Percentiles rank a stretch among this genome's conserved stretches.
phyloP scores from a whole-genome alignment of 2,888 invertebrate species.

The Timandra comae region DNA sequence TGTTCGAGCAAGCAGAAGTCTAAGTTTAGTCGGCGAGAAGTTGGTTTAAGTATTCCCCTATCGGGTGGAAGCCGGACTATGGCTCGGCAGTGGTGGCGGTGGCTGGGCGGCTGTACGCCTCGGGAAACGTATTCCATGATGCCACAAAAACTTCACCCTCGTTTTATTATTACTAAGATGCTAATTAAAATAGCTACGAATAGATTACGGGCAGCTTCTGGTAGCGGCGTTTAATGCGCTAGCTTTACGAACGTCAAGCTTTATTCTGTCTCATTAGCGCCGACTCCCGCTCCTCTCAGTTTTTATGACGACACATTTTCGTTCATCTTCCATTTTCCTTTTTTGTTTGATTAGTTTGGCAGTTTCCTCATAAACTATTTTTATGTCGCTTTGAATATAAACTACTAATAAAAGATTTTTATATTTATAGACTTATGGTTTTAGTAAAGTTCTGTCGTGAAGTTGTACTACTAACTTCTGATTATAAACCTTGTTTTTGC shows the following conservation, averaged over 20 bases:
- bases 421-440: too few species aligned
- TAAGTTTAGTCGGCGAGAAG: conserved; percentile 51
- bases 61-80: conserved; percentile 29
- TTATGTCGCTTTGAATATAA: conserved; percentile 20
- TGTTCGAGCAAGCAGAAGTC: conserved; percentile 42
- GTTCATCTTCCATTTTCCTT: conserved; percentile 32
- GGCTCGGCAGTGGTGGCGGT: conserved; percentile 24
- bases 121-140: conserved; percentile 53
- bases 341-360: conserved; percentile 36
- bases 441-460: too few species aligned
- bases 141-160: conserved; percentile 67
- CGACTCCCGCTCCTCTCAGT: conserved; percentile 51
- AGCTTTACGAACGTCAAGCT: conserved; percentile 72
- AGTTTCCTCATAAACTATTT: conserved; percentile 16
- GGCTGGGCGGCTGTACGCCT: conserved; percentile 36
- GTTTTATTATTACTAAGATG: conserved; percentile 68
- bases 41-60: conserved; percentile 60
- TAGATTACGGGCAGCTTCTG: conserved; percentile 72
- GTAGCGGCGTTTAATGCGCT: conserved; percentile 67
- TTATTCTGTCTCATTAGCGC: conserved; percentile 72
- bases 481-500: too few species aligned
- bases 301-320: conserved; percentile 57
- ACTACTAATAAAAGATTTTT: conserved; percentile 20
- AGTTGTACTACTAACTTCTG: too few species aligned
- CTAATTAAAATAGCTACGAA: conserved; percentile 74